Base-by-base conservation (phyloP, 2,113 vertebrate species). In the Eulemur rufifrons region DNA sequence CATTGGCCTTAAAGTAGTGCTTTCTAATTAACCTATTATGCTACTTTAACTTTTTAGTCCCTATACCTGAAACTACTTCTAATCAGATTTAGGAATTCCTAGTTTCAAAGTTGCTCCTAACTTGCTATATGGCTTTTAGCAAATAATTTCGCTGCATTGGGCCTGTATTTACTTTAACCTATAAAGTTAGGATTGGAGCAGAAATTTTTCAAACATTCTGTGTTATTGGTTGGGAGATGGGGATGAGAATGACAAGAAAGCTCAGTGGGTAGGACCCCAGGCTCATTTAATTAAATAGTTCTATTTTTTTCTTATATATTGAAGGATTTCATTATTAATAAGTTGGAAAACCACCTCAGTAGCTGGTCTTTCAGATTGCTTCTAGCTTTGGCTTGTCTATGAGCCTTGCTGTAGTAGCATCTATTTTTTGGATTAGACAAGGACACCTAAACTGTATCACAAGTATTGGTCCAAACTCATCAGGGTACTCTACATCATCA, bases 81-180 rank as follows among this genome's bases (percentile, higher is more conserved):
- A 54, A 64, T 8, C 69, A 64, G 63, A 66, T 71, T 83, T 90
- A 25, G 63, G 83, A 90, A 81, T 64, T 27, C 14, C n/a, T 71
- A 45, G 10, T 82, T 96, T 95, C 50, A 47, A 20, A 61, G 21
- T 61, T 89, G 39, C 56, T 83, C 90, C 32, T 94, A 45, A 94
- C 54, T 39, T 73, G 27, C 25, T 84, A 1, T 59, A 10, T 83
- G 64, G 7, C 54, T 93, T 87, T 71, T 81, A 13, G 32, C 45
- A 92, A 80, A 56, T 73, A 52, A 73, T 87, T 95, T 90, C 87
- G 80, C 34, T 15, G 89, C 5, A 83, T 5, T 52, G 32, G 71
- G 74, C 42, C 34, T 85, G 88, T 34, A 27, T 81, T 64, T 88
- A 93, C 39, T 39, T 69, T 94, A 71, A 73, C 13, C 29, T 81